Evolutionary conservation across 2,113 vertebrate species (phyloP).

Genomic region (Abramis brama): DNA sequence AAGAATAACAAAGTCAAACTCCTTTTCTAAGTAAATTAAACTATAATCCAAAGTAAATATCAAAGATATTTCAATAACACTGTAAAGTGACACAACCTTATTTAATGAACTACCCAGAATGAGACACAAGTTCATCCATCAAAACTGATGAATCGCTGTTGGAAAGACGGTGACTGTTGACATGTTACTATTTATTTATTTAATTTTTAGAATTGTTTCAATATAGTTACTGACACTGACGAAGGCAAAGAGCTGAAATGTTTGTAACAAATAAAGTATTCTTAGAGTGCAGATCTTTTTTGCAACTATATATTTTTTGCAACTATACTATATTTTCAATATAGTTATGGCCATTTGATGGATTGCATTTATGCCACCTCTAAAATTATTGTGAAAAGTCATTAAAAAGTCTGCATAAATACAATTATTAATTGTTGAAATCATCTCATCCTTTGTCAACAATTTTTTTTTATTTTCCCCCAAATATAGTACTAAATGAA

Average conservation of each 20-base stretch:
- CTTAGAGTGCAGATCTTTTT: no score
- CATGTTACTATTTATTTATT: neutral
- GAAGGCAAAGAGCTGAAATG: no score
- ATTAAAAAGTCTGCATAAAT: neutral
- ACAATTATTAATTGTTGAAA: neutral
- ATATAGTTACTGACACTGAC: no score
- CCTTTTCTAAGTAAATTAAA: conserved; percentile 23
- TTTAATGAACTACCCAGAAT: neutral
- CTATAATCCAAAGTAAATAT: conserved; percentile 2
- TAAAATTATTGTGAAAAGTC: neutral
- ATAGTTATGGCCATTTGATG: neutral
- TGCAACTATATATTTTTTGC: no score
- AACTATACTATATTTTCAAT: neutral
- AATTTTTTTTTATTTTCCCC: no score
- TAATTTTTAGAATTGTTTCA: neutral
- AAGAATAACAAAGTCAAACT: conserved; percentile 12
- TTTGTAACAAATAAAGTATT: no score
- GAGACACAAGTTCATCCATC: neutral
- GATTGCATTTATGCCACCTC: neutral
- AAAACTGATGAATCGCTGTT: neutral
- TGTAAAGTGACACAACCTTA: neutral
- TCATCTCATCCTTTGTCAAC: neutral
- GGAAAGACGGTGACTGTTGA: neutral
- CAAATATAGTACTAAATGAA: neutral
- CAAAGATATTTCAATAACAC: neutral